phyloP scores from a whole-genome alignment of 2,113 vertebrate species.

The Microcebus tavaratra region DNA sequence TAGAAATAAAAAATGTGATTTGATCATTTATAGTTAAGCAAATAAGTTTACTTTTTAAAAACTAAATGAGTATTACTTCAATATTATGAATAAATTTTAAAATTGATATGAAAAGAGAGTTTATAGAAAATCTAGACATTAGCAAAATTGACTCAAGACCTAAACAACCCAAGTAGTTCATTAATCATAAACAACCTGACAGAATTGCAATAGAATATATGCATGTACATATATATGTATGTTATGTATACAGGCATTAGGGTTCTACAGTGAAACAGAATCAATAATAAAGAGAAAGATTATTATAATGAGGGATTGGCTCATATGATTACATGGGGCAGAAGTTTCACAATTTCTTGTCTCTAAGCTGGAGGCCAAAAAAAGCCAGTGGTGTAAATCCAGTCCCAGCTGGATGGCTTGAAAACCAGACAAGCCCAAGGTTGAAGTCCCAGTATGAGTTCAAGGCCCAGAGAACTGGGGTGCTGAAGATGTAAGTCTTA shows the following conservation, averaged over 20 bases:
- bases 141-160: neutral
- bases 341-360: neutral
- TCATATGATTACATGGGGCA: neutral
- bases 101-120: neutral
- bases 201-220: neutral
- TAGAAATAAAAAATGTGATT: neutral
- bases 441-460: neutral
- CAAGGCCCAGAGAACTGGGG: neutral
- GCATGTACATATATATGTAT: neutral
- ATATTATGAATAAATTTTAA: neutral
- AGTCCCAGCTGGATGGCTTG: neutral
- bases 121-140: slow-evolving; percentile 10
- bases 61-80: neutral
- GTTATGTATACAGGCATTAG: neutral
- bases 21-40: neutral
- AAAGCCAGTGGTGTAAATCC: neutral
- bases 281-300: neutral
- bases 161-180: neutral
- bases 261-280: neutral
- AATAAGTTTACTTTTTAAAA: neutral
- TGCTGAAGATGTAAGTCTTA: neutral
- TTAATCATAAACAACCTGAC: neutral
- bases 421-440: neutral
- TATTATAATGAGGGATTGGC: neutral
- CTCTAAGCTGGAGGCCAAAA: neutral